Evolutionary conservation across 2,113 vertebrate species (phyloP), one percentile per base, ranked within the genome.

Genomic region (Hoplias malabaricus): DNA sequence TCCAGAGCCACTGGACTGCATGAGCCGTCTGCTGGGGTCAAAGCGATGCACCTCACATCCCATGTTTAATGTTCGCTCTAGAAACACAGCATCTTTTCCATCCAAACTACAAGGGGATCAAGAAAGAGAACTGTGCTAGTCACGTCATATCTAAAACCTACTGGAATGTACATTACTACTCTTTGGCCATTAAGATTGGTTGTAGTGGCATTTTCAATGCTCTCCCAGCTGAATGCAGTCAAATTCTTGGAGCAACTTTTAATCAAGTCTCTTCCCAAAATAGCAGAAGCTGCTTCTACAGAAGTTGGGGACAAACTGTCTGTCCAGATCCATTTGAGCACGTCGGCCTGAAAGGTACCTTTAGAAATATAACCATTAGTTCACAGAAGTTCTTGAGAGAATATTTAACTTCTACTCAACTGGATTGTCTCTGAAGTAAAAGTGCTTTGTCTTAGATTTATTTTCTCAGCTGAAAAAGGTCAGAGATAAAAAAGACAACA

Each of bases 21-120:
- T 48, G 77, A 80, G 77, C 69, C 40, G 57, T 25, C 71, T 83
- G 74, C 89, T 84, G 63, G 90, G 90, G 90, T 92, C 88, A 87
- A 93, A 93, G 74, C 82, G 82, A 86, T 92, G 91, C 78, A 91
- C 88, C 78, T 93, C 86, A 70, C 92, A 92, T 75, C 87, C 88
- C 6, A 88, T 82, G 67, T 70, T 65, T 7, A 68, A 78, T 73
- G 90, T 78, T 3, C 85, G 84, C 83, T 86, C 80, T 27, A 92
- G 75, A 81, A 92, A 91, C 63, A 83, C 80, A 23, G 82, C 81
- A 53, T 90, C 88, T 73, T 87, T 86, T 61, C 80, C 75, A 69
- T 90, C 88, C 86, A 89, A 83, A 54, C 89, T 90, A 48, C 1
- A 68, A 25, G 75, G 31, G 38, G 67, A 69, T 31, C 82, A 69